Conservation (phyloP, 2,797 vertebrate genomes). For the Oreochromis mossambicus region DNA sequence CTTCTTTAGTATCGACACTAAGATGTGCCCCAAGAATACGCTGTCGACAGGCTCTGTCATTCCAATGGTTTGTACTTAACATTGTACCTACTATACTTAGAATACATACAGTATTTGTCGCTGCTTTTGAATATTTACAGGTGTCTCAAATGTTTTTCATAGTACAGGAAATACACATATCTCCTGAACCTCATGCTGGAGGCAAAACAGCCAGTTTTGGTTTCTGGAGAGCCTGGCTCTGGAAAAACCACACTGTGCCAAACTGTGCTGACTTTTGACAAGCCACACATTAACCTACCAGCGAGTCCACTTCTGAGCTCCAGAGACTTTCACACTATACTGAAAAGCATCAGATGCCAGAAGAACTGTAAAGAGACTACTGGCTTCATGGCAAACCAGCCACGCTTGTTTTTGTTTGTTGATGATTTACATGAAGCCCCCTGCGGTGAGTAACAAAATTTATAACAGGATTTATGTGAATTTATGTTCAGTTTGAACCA, state of each 20-base stretch:
- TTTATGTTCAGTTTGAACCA: neutral
- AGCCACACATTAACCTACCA: constrained; percentile 53
- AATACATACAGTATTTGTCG: neutral
- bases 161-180: constrained; percentile 72
- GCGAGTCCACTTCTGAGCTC: constrained; percentile 61
- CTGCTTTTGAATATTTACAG: neutral
- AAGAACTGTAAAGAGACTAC: neutral
- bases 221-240: constrained; percentile 77
- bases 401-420: constrained; percentile 60
- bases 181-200: constrained; percentile 76
- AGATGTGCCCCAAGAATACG: constrained; percentile 37
- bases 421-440: constrained; percentile 62
- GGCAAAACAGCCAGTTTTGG: constrained; percentile 73
- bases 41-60: constrained; percentile 36
- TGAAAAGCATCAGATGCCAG: constrained; percentile 45
- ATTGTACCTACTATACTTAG: neutral
- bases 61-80: constrained; percentile 72
- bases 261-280: constrained; percentile 63
- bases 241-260: constrained; percentile 82
- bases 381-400: neutral
- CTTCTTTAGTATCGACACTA: constrained; percentile 60
- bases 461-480: neutral
- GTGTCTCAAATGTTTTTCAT: neutral
- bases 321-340: constrained; percentile 63
- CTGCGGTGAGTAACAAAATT: constrained; percentile 50